phyloP scores from a whole-genome alignment of 2,888 invertebrate species.

The Apodemia mormo region DNA sequence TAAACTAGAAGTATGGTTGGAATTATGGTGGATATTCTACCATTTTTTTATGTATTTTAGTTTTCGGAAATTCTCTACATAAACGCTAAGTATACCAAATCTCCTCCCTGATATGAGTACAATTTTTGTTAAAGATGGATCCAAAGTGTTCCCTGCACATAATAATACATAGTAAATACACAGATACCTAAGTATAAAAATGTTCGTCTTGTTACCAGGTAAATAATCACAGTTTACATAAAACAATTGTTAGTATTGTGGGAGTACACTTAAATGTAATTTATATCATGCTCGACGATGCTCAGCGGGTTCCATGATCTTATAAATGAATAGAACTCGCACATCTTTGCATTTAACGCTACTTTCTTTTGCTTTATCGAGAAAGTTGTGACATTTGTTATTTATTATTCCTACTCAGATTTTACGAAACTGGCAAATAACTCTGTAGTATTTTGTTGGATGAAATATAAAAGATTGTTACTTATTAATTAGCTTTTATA shows the following conservation, averaged over 20 bases:
- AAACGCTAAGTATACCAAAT: too few species aligned
- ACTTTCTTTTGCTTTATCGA: conserved; percentile 17
- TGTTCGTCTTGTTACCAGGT: background rate
- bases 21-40: too few species aligned
- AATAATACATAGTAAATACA: too few species aligned
- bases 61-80: too few species aligned
- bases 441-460: background rate
- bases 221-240: background rate
- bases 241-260: conserved; percentile 11
- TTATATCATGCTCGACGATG: conserved; percentile 16
- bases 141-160: too few species aligned
- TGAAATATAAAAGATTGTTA: too few species aligned
- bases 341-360: conserved; percentile 15
- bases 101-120: too few species aligned
- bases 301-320: conserved; percentile 13
- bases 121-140: too few species aligned
- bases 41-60: too few species aligned
- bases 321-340: conserved; percentile 11
- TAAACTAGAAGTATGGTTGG: too few species aligned
- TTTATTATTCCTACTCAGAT: conserved; percentile 1
- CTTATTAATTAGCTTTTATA: too few species aligned
- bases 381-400: conserved; percentile 20
- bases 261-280: conserved; percentile 4
- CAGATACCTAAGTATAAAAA: too few species aligned
- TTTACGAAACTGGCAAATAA: background rate